Evolutionary conservation across 1,140 invertebrate species (phyloP).

Genomic region (Drosophila guanche): DNA sequence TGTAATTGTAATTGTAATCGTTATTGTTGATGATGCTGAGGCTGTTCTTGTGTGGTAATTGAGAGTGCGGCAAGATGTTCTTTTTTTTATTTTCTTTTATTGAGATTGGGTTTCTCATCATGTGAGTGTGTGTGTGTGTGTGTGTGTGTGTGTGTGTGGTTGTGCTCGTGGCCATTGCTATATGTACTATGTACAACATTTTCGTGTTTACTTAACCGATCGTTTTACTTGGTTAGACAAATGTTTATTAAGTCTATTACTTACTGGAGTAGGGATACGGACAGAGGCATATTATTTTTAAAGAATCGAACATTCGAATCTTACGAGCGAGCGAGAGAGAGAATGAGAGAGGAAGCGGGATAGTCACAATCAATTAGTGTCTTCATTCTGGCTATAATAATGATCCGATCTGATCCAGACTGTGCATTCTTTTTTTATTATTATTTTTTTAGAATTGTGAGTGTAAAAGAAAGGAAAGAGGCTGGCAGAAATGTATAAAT

Average conservation of each 20-base stretch:
- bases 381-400: too few relatives aligned
- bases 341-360: too few relatives aligned
- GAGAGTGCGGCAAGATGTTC: conserved; percentile 34
- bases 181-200: conserved; percentile 63
- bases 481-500: too few relatives aligned
- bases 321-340: too few relatives aligned
- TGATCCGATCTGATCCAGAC: too few relatives aligned
- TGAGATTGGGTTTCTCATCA: conserved; percentile 62
- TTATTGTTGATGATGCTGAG: conserved; percentile 38
- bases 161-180: conserved; percentile 52
- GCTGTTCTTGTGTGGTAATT: conserved; percentile 31
- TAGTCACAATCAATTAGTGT: too few relatives aligned
- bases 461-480: too few relatives aligned
- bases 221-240: conserved; percentile 72
- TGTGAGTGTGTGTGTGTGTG: conserved; percentile 33
- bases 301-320: conserved; percentile 12
- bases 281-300: conserved; percentile 34
- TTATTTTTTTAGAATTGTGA: too few relatives aligned
- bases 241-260: conserved; percentile 62
- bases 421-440: too few relatives aligned
- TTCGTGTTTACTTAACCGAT: conserved; percentile 68
- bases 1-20: conserved; percentile 65
- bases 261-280: conserved; percentile 31
- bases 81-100: conserved; percentile 57
- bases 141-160: conserved; percentile 31